phyloP scores from a whole-genome alignment of 2,797 vertebrate species.

The Chaetodon trifasciatus region DNA sequence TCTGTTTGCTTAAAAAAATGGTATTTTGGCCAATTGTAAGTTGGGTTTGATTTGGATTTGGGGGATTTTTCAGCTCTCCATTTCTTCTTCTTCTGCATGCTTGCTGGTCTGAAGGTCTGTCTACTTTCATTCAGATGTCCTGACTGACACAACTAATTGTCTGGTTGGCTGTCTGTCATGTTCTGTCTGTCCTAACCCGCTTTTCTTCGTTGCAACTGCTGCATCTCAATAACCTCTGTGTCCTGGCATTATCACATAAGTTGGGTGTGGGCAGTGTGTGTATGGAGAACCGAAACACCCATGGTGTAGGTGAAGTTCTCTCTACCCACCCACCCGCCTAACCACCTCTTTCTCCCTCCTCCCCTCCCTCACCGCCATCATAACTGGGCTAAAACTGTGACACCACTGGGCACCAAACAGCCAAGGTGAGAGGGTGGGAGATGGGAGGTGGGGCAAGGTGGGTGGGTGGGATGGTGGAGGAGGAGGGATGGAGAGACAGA shows the following conservation, averaged over 20 bases:
- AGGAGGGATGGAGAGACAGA: constrained; percentile 56
- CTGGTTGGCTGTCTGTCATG: constrained; percentile 27
- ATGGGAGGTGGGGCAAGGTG: constrained; percentile 66
- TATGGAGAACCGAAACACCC: constrained; percentile 74
- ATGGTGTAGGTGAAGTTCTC: constrained; percentile 67
- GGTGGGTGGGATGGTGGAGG: constrained; percentile 54
- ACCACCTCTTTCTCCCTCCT: constrained; percentile 61
- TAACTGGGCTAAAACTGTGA: constrained; percentile 61
- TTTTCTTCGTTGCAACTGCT: constrained; percentile 19
- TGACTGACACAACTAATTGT: constrained; percentile 20
- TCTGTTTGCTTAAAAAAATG: constrained; percentile 5
- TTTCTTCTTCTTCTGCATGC: constrained; percentile 9
- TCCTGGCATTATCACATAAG: constrained; percentile 30
- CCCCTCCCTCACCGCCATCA: constrained; percentile 61
- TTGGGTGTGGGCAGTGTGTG: constrained; percentile 58
- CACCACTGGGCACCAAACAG: constrained; percentile 82
- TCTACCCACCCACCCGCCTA: constrained; percentile 54
- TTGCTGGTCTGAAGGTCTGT: not conserved
- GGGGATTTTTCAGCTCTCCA: constrained; percentile 1
- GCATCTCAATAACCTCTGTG: constrained; percentile 42
- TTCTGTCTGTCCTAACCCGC: constrained; percentile 18
- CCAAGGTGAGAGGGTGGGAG: constrained; percentile 74
- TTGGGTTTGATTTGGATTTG: not conserved
- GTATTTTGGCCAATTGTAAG: constrained; percentile 10
- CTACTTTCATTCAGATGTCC: constrained; percentile 15